A percentile compares a stretch with the other conserved stretches of the same genome.
Conservation (phyloP, 2,797 vertebrate species). For the Odontamblyopus rebecca region DNA sequence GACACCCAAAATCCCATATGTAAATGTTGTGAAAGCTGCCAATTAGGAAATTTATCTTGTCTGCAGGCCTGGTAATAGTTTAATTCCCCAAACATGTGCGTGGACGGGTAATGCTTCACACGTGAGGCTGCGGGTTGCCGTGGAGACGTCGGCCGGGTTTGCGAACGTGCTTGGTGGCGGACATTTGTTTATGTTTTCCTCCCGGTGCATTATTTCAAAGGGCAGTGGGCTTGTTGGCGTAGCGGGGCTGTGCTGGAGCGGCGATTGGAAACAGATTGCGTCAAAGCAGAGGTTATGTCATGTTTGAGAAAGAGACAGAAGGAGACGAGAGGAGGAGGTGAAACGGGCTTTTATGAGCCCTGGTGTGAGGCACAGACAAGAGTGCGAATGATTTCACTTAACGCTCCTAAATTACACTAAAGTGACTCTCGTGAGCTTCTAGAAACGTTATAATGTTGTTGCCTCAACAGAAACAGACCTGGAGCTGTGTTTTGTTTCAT, state of each 20-base stretch:
- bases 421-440: too few relatives aligned
- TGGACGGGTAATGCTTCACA: conserved; percentile 71
- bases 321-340: background rate
- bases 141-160: conserved; percentile 13
- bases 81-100: conserved; percentile 81
- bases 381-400: conserved; percentile 64
- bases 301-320: conserved; percentile 29
- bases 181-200: conserved; percentile 81
- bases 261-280: conserved; percentile 78
- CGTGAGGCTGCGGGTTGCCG: conserved; percentile 71
- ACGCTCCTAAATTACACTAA: too few relatives aligned
- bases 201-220: conserved; percentile 78
- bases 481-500: too few relatives aligned
- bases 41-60: conserved; percentile 79
- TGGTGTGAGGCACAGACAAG: conserved; percentile 50
- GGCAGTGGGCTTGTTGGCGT: conserved; percentile 59
- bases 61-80: conserved; percentile 72
- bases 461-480: too few relatives aligned
- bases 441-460: too few relatives aligned
- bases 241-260: conserved; percentile 55
- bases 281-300: conserved; percentile 57
- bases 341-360: conserved; percentile 29
- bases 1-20: conserved; percentile 54
- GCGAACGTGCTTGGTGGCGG: conserved; percentile 80
- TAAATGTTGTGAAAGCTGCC: conserved; percentile 79